These are phyloP conservation scores for Drosophila putrida DNA, from an alignment of 2,888 invertebrate genomes.

Conservation along the genomic window DNA sequence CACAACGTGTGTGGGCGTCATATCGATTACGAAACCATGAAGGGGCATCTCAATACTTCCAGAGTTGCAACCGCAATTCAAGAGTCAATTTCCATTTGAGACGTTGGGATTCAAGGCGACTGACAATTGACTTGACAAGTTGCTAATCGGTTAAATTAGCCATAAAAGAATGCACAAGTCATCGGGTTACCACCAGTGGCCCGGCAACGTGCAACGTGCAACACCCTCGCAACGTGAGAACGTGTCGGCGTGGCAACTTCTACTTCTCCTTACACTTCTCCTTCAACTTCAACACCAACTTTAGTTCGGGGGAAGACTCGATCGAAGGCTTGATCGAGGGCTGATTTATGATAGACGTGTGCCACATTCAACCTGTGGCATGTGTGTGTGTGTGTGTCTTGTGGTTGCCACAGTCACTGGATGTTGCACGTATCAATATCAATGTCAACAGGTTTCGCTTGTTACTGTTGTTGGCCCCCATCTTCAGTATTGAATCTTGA, in stretches of 20 bases:
- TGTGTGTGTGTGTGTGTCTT: constrained; percentile 28
- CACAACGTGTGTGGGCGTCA: constrained; percentile 76
- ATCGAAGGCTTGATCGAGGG: constrained; percentile 31
- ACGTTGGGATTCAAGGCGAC: constrained; percentile 3
- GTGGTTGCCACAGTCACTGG: constrained; percentile 15
- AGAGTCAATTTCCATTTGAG: constrained; percentile 50
- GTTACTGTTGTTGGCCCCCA: constrained; percentile 24
- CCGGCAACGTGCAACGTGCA: constrained; percentile 39
- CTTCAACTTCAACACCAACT: background rate
- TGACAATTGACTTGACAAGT: constrained; percentile 55
- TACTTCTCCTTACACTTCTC: background rate
- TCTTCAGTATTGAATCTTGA: constrained; percentile 31
- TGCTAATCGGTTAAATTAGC: constrained; percentile 82
- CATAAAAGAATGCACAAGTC: constrained; percentile 73
- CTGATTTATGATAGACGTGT: constrained; percentile 77
- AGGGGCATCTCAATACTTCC: constrained; percentile 22
- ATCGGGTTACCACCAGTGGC: constrained; percentile 67
- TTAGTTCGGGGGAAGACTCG: constrained; percentile 11
- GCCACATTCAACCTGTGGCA: constrained; percentile 54
- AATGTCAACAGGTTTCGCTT: constrained; percentile 76
- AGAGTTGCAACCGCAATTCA: constrained; percentile 48
- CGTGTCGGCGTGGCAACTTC: constrained; percentile 12
- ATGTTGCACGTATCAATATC: constrained; percentile 62
- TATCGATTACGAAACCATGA: constrained; percentile 69
- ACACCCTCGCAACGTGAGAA: constrained; percentile 79